Base-by-base conservation (phyloP, 2,797 vertebrate genomes). In the Coregonus suidteri region DNA sequence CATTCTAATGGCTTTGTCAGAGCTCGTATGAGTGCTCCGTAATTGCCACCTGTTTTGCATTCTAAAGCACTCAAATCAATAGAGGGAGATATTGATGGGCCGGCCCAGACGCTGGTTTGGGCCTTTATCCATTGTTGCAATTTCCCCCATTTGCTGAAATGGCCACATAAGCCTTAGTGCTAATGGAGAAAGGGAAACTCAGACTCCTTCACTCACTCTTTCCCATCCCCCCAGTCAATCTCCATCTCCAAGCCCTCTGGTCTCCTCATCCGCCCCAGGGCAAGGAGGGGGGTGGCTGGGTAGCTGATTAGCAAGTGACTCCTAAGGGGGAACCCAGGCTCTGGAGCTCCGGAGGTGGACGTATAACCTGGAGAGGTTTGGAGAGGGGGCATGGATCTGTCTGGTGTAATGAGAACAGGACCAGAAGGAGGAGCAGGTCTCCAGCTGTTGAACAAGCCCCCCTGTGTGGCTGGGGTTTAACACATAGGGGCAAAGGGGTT, bases 41-140 rank as follows among this genome's bases (percentile, higher is more conserved):
- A 79, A 78, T 77, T 73, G 67, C 82, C 82, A 80, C 82, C 81
- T 85, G 86, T 84, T 87, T 87, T 87, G 79, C 81, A 83, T 87
- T 85, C 69, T 74, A 71, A 80, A 51, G 75, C 70, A 76, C 31
- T 34, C 13, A 64, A 80, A 84, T 87, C 81, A 82, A 81, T 85
- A 20, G 62, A 80, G 56, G 65, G 51, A 71, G 82, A 82, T 87
- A 86, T 84, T 78, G 84, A 86, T 87, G 79, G 65, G 65, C 7
- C 52, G 54, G 6, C 25, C 35, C n/a, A 18, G 18, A 62, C 56
- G n/a, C 4, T 7, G 56, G 6, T 62, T 62, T 62, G 56, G 56
- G 56, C 18, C n/a, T 59, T 20, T 20, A 18, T 59, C 56, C n/a
- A 20, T 59, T 59, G 6, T 59, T 20, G n/a, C 56, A 9, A n/a